Evolutionary conservation across 2,797 vertebrate genomes (phyloP), one percentile per base, ranked within the genome.

Genomic region (Cynopterus sphinx): DNA sequence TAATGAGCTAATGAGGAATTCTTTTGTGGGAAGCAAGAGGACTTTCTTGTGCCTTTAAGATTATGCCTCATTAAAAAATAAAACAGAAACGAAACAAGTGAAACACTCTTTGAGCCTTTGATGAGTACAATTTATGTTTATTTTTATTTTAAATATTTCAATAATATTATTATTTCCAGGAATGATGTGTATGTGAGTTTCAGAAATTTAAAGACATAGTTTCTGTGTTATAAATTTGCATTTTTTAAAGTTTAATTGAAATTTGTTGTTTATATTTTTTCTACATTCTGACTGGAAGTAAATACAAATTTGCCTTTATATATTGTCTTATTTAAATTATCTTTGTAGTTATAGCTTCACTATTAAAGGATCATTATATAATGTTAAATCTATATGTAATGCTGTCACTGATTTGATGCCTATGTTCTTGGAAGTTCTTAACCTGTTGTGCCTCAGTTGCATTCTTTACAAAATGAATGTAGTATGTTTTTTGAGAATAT

Each of bases 121-220:
- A 26, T 53, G 36, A 22, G 1, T 41, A 78, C 71, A 88, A 28
- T 70, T 95, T 79, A 33, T 65, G 33, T 41, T 65, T 4, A 39
- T 83, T 85, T 87, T 91, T n/a, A 78, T 55, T 88, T 95, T 7
- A 94, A 91, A 59, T 26, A 59, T 95, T 84, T 93, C 49, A 97
- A 43, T 12, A 89, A 31, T 87, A 78, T 81, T 95, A 94, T 46
- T 5, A 53, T 26, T 57, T 87, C n/a, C 26, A 73, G 71, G 82
- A 90, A 85, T 82, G 12, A 78, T 59, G 26, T 51, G 74, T 61
- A 7, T 9, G 31, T 71, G 59, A 71, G 9, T 19, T 68, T 92
- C 16, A 41, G 19, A 94, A 92, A 6, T 74, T 68, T 90, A 85
- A 97, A 90, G 41, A 55, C 83, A 6, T 26, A 51, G 12, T 84